Base-by-base conservation (phyloP, 2,113 vertebrate species). In the Oryzias woworae region DNA sequence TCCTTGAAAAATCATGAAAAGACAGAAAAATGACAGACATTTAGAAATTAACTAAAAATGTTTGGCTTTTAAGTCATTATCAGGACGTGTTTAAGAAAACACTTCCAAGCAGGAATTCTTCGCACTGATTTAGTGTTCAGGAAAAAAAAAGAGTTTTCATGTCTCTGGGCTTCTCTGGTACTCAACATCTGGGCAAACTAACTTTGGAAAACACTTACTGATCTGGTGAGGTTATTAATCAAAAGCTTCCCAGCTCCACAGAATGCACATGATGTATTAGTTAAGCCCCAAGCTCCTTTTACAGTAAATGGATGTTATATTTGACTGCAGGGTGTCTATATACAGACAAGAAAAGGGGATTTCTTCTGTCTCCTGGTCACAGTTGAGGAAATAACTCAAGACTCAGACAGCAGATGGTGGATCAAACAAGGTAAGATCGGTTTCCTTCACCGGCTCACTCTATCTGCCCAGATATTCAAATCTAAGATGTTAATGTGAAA, bases 261-360 rank as follows among this genome's bases (percentile, higher is more conserved):
- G 53, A 75, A 63, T 12, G 36, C 78, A 66, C 69, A 66, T 68
- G 69, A 58, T 71, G 50, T 28, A 69, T n/a, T 53, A 58, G 69
- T 72, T 62, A 78, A 71, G 26, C 3, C 24, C 24, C 67, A 70
- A 82, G 79, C 71, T 76, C 51, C 60, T 51, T 68, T 85, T 82
- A 83, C 80, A 63, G 78, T 85, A 81, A 85, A 75, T 74, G 55
- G 55, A 53, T 77, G 70, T 78, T 65, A 73, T 73, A 69, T 78
- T 66, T 69, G 61, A 78, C 67, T 56, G 20, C 67, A 24, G 70
- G 71, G 66, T 48, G 61, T 75, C 71, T 14, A 16, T 63, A 56
- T 80, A 67, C 54, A 28, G 58, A 74, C 56, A 58, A 22, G 53
- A 44, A 71, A 42, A 67, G 24, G 24, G 44, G 74, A 60, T 71